These are phyloP conservation scores for Peromyscus melanophrys DNA, from an alignment of 2,797 vertebrate species.

Conservation along the genomic window DNA sequence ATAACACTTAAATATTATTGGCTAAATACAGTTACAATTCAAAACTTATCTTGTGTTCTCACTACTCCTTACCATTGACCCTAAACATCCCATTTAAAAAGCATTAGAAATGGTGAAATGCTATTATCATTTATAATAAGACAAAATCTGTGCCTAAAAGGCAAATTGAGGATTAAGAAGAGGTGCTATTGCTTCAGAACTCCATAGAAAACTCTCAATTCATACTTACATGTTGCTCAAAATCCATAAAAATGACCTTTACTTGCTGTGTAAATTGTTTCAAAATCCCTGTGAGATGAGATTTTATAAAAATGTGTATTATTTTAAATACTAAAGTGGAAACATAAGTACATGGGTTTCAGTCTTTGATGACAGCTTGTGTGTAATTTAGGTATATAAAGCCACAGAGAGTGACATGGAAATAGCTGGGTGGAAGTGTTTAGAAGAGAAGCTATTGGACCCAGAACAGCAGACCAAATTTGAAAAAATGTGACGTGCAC, in stretches of 20 bases:
- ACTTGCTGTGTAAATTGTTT: conserved; percentile 23
- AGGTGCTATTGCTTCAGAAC: neutral
- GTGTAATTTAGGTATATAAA: neutral
- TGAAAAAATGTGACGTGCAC: neutral
- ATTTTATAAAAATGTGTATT: neutral
- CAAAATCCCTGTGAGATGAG: neutral
- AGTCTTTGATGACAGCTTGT: neutral
- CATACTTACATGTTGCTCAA: neutral
- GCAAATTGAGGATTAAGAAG: neutral
- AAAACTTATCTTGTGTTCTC: neutral
- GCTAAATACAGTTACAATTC: neutral
- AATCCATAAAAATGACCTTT: conserved; percentile 15
- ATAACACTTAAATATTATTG: neutral
- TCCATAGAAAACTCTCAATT: neutral
- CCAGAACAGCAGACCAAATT: neutral
- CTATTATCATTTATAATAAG: neutral
- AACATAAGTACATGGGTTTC: neutral
- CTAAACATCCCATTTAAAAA: neutral
- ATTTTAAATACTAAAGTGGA: neutral
- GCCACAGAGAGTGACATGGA: neutral
- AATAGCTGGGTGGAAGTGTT: neutral
- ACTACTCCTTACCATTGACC: neutral
- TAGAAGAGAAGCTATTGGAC: neutral
- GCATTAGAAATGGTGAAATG: neutral
- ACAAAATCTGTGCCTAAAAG: neutral